Evolutionary conservation across 2,888 invertebrate species (phyloP).

Genomic region (Matsumyia berberina): DNA sequence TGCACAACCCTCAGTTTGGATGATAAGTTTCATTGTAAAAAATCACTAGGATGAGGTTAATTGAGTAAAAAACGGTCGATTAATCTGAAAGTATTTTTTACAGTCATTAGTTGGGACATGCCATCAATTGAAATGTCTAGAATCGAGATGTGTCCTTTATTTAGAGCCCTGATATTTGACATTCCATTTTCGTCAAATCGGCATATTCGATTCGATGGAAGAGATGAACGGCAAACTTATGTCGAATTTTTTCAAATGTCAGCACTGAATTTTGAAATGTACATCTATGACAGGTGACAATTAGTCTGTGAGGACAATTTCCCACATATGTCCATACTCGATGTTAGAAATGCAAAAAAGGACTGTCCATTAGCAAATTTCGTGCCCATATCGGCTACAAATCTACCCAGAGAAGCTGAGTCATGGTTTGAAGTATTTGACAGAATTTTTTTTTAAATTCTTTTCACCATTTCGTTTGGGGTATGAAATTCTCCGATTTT

Average conservation of each 20-base stretch:
- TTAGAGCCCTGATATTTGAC: too few relatives aligned
- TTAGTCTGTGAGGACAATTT: conserved; percentile 64
- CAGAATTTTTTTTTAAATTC: conserved; percentile 46
- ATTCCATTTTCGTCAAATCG: too few relatives aligned
- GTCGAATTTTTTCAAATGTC: conserved; percentile 42
- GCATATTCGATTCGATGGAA: too few relatives aligned
- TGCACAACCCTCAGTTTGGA: too few relatives aligned
- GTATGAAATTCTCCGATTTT: conserved; percentile 74
- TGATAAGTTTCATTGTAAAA: too few relatives aligned
- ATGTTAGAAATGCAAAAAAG: conserved; percentile 55
- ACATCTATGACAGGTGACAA: conserved; percentile 70
- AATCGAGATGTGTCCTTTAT: too few relatives aligned
- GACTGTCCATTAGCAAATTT: conserved; percentile 73
- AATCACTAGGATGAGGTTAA: too few relatives aligned
- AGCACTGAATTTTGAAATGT: conserved; percentile 51
- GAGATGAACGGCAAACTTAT: not conserved
- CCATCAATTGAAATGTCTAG: too few relatives aligned
- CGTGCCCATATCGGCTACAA: conserved; percentile 63
- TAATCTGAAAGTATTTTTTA: too few relatives aligned
- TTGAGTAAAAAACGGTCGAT: too few relatives aligned
- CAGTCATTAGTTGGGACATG: too few relatives aligned
- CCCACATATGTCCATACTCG: too few relatives aligned
- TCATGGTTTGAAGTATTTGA: conserved; percentile 76
- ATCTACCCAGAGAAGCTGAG: conserved; percentile 68
- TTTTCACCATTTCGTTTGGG: conserved; percentile 66